Base-by-base conservation (phyloP, 2,797 vertebrate genomes). In the Pygocentrus nattereri region DNA sequence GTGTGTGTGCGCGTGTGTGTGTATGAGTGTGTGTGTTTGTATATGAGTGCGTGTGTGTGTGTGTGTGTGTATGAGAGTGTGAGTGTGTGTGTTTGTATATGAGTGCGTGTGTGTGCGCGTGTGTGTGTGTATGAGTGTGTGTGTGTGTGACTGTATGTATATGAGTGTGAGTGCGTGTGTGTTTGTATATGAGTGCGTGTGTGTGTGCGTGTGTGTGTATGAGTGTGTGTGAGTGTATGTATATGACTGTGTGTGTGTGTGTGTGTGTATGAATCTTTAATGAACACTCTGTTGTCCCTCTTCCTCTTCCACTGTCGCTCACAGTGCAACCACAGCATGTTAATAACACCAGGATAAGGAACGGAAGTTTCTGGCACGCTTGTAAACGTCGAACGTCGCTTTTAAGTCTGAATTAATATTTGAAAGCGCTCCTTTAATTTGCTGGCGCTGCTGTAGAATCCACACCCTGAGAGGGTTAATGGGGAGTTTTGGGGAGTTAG, bases 201-300 rank as follows among this genome's bases (percentile, higher is more conserved):
- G 52, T 52, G 73, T n/a, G 54, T 61, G 25, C n/a, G 71, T 85
- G 78, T 79, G 74, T 3, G 31, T 73, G 67, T 62, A 16, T 68
- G 52, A n/a, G n/a, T n/a, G n/a, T n/a, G n/a, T n/a, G n/a, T n/a
- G n/a, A n/a, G n/a, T n/a, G n/a, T n/a, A n/a, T n/a, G n/a, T n/a
- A n/a, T n/a, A n/a, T n/a, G n/a, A n/a, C 4, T 52, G 31, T 73
- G 67, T 62, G 16, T 68, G 52, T 74, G 54, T 81, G 61, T 54
- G 59, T 10, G 41, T 19, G 30, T 73, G 64, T 30, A 74, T 85
- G 76, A 16, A 73, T 82, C 15, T 76, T 76, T 79, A 47, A 80
- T 77, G 34, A 58, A 12, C 64, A 11, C 34, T 58, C 56, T 61
- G 34, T 30, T 27, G 30, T n/a, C 18, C 21, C 78, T 67, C 68